phyloP scores from a whole-genome alignment of 1,140 invertebrate genomes.

The Apis florea region DNA sequence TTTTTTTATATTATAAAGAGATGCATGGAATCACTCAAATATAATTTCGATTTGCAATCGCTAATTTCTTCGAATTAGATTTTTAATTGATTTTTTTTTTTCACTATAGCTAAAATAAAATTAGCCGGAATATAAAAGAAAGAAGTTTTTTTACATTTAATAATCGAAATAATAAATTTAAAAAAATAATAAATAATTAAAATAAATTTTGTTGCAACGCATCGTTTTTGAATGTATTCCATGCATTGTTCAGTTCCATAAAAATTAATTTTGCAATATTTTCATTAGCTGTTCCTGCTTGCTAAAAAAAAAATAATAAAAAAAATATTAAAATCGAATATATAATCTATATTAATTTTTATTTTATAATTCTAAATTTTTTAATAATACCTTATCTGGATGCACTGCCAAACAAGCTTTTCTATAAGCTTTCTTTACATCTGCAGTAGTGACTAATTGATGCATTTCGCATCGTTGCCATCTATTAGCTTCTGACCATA shows the following conservation, averaged over 20 bases:
- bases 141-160: constrained; percentile 64
- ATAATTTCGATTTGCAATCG: constrained; percentile 35
- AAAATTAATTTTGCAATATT: constrained; percentile 98
- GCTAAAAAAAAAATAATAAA: constrained; percentile 80
- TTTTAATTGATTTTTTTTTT: constrained; percentile 4
- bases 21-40: constrained; percentile 48
- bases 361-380: neutral
- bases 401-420: constrained; percentile 98
- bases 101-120: constrained; percentile 68
- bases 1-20: constrained; percentile 54
- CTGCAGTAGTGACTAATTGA: constrained; percentile 92
- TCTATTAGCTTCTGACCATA: constrained; percentile 94
- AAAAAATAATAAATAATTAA: constrained; percentile 60
- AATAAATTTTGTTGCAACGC: constrained; percentile 92
- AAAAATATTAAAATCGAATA: neutral
- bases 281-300: constrained; percentile 93
- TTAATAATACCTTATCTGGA: constrained; percentile 94
- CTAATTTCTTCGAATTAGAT: constrained; percentile 24
- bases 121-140: constrained; percentile 73
- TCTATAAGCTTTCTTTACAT: constrained; percentile 98
- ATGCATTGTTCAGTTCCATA: constrained; percentile 99
- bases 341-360: neutral
- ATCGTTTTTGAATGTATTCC: constrained; percentile 98
- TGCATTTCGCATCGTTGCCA: constrained; percentile 97
- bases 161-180: neutral